Conservation (phyloP, 2,888 invertebrate genomes). For the Germaria angustata region DNA sequence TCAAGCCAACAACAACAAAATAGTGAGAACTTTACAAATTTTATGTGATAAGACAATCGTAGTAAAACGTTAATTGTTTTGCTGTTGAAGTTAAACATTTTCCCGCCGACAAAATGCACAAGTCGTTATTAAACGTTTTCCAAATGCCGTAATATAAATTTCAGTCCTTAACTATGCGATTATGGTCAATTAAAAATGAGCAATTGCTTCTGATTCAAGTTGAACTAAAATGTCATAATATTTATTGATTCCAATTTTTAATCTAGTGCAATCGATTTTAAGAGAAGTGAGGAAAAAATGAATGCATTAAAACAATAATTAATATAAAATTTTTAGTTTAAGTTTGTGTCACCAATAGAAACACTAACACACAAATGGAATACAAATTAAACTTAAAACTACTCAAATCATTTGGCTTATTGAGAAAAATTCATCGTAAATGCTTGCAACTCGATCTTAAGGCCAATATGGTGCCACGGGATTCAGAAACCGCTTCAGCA, state of each 20-base stretch:
- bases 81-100: slow-evolving; percentile 3
- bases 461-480: too few relatives aligned
- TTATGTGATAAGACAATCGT: slow-evolving; percentile 18
- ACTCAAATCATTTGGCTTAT: too few relatives aligned
- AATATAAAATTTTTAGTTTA: too few relatives aligned
- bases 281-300: background rate
- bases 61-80: slow-evolving; percentile 20
- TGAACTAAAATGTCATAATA: background rate
- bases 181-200: slow-evolving; percentile 55
- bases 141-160: slow-evolving; percentile 46
- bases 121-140: slow-evolving; percentile 18
- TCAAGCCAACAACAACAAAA: background rate
- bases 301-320: too few relatives aligned
- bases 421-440: too few relatives aligned
- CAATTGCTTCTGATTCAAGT: slow-evolving; percentile 18
- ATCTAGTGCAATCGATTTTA: background rate
- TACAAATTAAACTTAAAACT: too few relatives aligned
- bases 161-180: slow-evolving; percentile 42
- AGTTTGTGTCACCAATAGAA: too few relatives aligned
- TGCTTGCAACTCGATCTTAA: too few relatives aligned
- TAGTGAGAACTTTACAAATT: slow-evolving; percentile 44
- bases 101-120: slow-evolving; percentile 16
- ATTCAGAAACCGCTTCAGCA: too few relatives aligned
- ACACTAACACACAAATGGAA: too few relatives aligned
- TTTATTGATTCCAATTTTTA: background rate